Evolutionary conservation across 2,113 vertebrate genomes (phyloP), one percentile per base, ranked within the genome.

Genomic region (Spea multiplicata): DNA sequence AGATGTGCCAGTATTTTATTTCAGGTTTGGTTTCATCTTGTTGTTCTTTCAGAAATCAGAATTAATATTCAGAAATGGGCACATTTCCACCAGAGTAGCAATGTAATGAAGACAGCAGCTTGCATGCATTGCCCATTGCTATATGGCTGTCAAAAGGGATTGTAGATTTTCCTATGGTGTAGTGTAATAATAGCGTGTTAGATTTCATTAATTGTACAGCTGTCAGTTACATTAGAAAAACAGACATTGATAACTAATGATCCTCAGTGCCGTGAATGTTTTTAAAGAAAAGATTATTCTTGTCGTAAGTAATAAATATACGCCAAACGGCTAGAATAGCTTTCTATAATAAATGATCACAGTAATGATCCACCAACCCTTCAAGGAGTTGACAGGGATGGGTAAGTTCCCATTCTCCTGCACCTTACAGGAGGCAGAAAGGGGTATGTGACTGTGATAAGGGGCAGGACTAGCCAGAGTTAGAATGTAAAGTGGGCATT

Each of bases 151-250:
- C 55, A 73, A 50, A 73, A 46, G 44, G 55, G 44, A 73, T 48
- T 73, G 46, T 14, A 62, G 44, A 9, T 62, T 73, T 46, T 10
- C 30, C 30, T 30, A 30, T 30, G 30, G 30, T 30, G 45, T 61
- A 61, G 14, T 61, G 55, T 62, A 45, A 73, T 61, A 73, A 59
- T 73, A 62, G 62, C 71, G 61, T 73, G 45, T 73, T 62, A 30
- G 45, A 49, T 65, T 7, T 74, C 61, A 65, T 65, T 74, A 74
- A 74, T 74, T 65, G 45, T 44, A 74, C 46, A 46, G 47, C 73
- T 74, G 61, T 50, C 73, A 50, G 46, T 50, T 74, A 44, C 55
- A 74, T 65, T 50, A 74, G 49, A 65, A 57, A 73, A 47, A 74
- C 16, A 65, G 8, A 64, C 44, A 64, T 16, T 8, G 44, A 74